Percentiles rank a stretch among this genome's conserved stretches.
Evolutionary conservation across 2,888 invertebrate species (phyloP).

Genomic region (Panzeria rudis): DNA sequence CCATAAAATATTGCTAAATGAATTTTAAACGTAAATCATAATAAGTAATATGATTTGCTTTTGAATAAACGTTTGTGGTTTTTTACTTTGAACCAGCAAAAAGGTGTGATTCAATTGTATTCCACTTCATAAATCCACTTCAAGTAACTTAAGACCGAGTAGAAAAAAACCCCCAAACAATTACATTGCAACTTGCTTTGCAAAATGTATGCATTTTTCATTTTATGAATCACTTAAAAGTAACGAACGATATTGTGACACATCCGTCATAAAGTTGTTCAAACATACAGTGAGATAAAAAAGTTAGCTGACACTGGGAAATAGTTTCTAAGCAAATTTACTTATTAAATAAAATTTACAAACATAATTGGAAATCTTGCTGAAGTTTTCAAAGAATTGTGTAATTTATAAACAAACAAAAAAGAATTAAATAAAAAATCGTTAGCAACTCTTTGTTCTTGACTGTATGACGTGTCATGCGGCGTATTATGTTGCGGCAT

Average conservation of each 20-base stretch:
- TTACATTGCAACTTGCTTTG: background rate
- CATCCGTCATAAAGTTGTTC: constrained; percentile 43
- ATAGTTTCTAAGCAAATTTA: background rate
- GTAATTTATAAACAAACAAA: background rate
- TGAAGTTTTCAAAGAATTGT: too few relatives aligned
- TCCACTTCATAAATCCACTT: constrained; percentile 6
- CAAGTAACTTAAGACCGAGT: background rate
- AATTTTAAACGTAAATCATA: background rate
- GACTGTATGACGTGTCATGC: constrained; percentile 35
- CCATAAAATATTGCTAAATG: background rate
- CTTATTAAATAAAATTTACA: background rate
- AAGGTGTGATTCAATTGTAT: constrained; percentile 33
- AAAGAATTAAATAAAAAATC: background rate
- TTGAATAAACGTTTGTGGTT: constrained; percentile 19
- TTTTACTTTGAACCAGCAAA: background rate
- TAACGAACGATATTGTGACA: constrained; percentile 49
- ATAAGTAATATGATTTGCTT: background rate
- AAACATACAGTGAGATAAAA: background rate
- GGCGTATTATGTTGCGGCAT: constrained; percentile 51
- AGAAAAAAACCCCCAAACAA: constrained; percentile 22
- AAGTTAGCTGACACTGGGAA: background rate
- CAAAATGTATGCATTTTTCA: background rate
- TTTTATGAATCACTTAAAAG: constrained; percentile 48
- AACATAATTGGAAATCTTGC: background rate
- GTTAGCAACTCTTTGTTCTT: background rate